Base-by-base conservation (phyloP, 1,140 invertebrate genomes). In the Sarcophaga peregrina region DNA sequence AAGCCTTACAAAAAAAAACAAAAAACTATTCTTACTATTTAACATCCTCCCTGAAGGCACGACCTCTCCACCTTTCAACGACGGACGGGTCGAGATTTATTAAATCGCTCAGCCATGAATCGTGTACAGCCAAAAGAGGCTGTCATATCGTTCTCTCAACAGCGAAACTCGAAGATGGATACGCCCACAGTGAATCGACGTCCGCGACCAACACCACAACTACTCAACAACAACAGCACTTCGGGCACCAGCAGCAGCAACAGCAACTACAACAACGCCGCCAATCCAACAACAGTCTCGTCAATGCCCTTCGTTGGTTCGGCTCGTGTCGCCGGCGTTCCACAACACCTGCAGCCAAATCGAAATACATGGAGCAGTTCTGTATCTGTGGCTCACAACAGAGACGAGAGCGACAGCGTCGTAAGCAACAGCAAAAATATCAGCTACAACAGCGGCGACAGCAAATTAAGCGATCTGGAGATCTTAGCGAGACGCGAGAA, bases 151-250 rank as follows among this genome's bases (percentile, higher is more conserved):
- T 90, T 87, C 87, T 90, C 86, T 87, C 90, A 90, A 90, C 90
- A 90, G 85, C 90, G 89, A 87, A 90, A 90, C 87, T 90, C 90
- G 85, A 90, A 90, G 87, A 90, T 90, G 89, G 90, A 90, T 86
- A 90, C 90, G 5, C 90, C 90, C 84, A 90, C 89, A 84, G 87
- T 90, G 85, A 90, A 90, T 85, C 89, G 90, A 68, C 87, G 89
- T 52, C 89, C 86, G 83, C 87, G 87, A 82, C 89, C 87, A 81
- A 87, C 86, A 83, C 87, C 86, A 82, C 89, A 87, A 81, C 75
- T 37, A 86, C 68, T 76, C 82, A 80, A 25, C 62, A 81, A 11
- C 82, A 83, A 83, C 81, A 84, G 45, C 83, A 80, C 8, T 72
- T 17, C n/a, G 17, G 17, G 8, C 75, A 78, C 73, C 68, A 50